phyloP scores from a whole-genome alignment of 2,113 vertebrate species.

The Gallinago media region DNA sequence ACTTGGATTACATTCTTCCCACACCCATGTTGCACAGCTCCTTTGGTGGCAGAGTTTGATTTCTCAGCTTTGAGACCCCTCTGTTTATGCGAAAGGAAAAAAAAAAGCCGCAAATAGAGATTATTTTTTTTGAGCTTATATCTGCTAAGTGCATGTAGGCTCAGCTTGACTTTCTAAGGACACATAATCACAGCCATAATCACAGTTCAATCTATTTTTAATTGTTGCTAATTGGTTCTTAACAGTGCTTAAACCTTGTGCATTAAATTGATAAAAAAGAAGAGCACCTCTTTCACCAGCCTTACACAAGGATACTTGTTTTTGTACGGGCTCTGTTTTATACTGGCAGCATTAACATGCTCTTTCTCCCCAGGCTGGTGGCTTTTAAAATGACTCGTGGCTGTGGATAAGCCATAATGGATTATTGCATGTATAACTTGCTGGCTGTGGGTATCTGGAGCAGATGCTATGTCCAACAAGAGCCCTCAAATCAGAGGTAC shows the following conservation, averaged over 20 bases:
- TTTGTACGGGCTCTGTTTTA: not conserved
- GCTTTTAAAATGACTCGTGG: not conserved
- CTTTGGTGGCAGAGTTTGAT: not conserved
- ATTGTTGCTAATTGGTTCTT: conserved; percentile 1
- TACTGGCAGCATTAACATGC: not conserved
- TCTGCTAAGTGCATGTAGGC: not conserved
- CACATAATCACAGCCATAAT: not conserved
- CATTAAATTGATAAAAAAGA: not conserved
- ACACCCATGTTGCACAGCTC: fast-evolving
- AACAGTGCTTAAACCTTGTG: not conserved
- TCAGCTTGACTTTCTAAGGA: not conserved
- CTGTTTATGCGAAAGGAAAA: not conserved
- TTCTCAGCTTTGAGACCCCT: not conserved
- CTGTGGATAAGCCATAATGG: not conserved
- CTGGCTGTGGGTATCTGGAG: not conserved
- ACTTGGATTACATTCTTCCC: not conserved
- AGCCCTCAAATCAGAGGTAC: not conserved
- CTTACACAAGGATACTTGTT: not conserved
- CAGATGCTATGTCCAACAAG: not conserved
- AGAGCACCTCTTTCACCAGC: not conserved
- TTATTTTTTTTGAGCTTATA: not conserved
- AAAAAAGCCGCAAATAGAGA: not conserved
- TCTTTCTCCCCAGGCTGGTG: not conserved
- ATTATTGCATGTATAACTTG: not conserved
- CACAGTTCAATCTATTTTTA: not conserved